Conservation (phyloP, 1,140 invertebrate species). For the Conus betulinus region DNA sequence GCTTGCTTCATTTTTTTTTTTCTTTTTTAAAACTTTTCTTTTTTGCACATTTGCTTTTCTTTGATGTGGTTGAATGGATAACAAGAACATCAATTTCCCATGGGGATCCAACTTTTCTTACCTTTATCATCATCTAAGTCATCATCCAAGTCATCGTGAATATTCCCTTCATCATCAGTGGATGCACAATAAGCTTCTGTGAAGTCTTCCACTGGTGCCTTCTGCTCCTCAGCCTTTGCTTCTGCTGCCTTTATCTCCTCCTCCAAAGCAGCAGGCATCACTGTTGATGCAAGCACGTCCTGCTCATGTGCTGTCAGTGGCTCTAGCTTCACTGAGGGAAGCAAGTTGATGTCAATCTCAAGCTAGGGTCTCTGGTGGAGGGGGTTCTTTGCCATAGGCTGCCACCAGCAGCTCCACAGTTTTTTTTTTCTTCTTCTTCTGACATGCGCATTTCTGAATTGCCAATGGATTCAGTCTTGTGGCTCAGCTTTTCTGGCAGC, state of each 20-base stretch:
- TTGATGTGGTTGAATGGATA: too few species aligned
- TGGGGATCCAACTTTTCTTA: not conserved
- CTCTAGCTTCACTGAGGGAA: constrained; percentile 28
- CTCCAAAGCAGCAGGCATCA: not conserved
- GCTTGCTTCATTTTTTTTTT: too few species aligned
- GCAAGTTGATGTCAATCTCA: constrained; percentile 20
- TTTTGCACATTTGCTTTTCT: too few species aligned
- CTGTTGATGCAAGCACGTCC: not conserved
- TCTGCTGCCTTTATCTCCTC: not conserved
- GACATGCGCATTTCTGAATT: constrained; percentile 15
- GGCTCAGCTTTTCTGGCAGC: constrained; percentile 26
- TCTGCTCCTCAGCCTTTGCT: not conserved
- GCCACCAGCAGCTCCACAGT: constrained; percentile 30
- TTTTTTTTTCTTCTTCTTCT: constrained; percentile 17
- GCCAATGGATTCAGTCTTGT: not conserved
- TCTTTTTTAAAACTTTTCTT: too few species aligned
- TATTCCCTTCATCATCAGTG: constrained; percentile 31
- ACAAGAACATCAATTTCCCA: not conserved
- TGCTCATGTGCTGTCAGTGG: not conserved
- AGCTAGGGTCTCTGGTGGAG: not conserved
- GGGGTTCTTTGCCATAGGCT: constrained; percentile 10
- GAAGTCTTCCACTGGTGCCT: not conserved
- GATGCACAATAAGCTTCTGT: not conserved
- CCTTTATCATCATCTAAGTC: constrained; percentile 14
- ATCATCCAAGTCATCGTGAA: not conserved